A percentile compares a stretch with the other conserved stretches of the same genome.
Conservation (phyloP, 2,797 vertebrate genomes). For the Coracias cyanogaster region DNA sequence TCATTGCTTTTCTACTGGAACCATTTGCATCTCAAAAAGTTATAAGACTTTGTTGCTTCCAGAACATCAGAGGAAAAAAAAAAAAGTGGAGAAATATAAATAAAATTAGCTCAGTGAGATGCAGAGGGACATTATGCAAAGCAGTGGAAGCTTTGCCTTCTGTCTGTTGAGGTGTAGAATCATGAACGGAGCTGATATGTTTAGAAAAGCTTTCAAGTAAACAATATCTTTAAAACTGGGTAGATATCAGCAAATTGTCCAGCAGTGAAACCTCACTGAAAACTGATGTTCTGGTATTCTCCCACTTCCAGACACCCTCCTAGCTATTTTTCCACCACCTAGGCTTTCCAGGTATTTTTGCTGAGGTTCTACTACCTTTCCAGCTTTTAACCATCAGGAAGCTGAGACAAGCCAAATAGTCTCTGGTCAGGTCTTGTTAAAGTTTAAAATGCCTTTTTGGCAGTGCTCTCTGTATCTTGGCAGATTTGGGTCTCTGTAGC, state of each 20-base stretch:
- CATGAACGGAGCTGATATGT: not conserved
- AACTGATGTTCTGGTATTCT: not conserved
- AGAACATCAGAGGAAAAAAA: not conserved
- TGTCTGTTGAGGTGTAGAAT: not conserved
- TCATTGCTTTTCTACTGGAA: not conserved
- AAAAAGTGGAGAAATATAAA: not conserved
- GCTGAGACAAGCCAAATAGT: not conserved
- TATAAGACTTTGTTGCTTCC: not conserved
- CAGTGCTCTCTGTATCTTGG: not conserved
- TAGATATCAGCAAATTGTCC: not conserved
- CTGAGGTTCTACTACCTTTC: not conserved
- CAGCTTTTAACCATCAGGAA: conserved; percentile 25
- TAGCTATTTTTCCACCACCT: not conserved
- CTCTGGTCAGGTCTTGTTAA: not conserved
- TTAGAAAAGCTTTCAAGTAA: not conserved
- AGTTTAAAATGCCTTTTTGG: conserved; percentile 42
- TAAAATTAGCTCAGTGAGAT: not conserved
- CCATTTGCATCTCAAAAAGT: not conserved
- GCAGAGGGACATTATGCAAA: not conserved
- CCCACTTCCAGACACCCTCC: not conserved
- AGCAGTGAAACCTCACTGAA: not conserved
- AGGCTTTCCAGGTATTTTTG: conserved; percentile 7
- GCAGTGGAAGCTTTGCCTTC: rapidly evolving
- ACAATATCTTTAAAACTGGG: not conserved
- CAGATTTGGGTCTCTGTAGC: not conserved